These are phyloP conservation scores for Caiman crocodilus DNA, from an alignment of 2,797 vertebrate species.

Conservation along the genomic window DNA sequence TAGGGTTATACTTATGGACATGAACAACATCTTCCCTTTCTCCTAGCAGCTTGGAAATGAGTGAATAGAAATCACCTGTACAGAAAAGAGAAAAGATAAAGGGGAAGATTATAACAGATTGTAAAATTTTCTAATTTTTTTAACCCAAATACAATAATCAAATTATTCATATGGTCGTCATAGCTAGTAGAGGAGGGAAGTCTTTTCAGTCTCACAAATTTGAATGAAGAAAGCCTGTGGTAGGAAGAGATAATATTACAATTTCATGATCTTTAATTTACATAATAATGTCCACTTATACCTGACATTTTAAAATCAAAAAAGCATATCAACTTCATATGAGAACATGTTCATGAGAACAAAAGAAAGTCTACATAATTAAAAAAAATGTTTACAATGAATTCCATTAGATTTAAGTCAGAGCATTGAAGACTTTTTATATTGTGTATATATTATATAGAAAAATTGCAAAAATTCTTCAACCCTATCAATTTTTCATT, in stretches of 20 bases:
- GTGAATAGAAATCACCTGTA: slow-evolving; percentile 96
- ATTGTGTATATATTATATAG: background rate
- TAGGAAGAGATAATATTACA: background rate
- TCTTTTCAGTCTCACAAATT: background rate
- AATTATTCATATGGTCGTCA: slow-evolving; percentile 17
- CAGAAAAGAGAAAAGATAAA: slow-evolving; percentile 78
- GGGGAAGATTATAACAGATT: slow-evolving; percentile 59
- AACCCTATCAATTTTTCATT: background rate
- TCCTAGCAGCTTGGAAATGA: slow-evolving; percentile 94
- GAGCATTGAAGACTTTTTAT: background rate
- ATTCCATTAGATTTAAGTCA: background rate
- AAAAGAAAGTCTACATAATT: background rate
- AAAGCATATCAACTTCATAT: background rate
- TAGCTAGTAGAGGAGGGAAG: background rate
- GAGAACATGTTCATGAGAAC: background rate
- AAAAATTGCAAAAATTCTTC: background rate
- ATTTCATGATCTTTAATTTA: slow-evolving; percentile 13
- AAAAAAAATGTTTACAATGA: slow-evolving; percentile 7
- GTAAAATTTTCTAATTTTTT: slow-evolving; percentile 29
- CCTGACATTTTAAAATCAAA: slow-evolving; percentile 10
- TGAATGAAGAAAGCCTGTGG: background rate
- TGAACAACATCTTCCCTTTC: slow-evolving; percentile 90
- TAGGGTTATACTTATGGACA: slow-evolving; percentile 88
- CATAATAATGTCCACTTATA: background rate
- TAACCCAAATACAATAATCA: slow-evolving; percentile 39